Evolutionary conservation across 2,888 invertebrate genomes (phyloP).

Genomic region (Cacoxenus indagator): DNA sequence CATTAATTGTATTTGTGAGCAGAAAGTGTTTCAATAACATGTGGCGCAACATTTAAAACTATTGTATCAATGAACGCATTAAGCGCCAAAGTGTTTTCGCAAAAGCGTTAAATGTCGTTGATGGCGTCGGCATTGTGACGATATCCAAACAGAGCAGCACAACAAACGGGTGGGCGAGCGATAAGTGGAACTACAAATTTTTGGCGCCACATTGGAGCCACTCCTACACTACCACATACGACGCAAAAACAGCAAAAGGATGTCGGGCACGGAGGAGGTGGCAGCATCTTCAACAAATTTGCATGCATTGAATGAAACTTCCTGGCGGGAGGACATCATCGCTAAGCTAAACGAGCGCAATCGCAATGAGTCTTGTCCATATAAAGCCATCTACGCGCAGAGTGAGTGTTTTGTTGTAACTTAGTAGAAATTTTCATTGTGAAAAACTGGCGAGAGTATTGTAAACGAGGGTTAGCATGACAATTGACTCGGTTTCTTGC

Average conservation of each 20-base stretch:
- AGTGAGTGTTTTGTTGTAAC: constrained; percentile 77
- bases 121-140: background rate
- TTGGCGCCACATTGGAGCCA: background rate
- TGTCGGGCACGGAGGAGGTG: background rate
- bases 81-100: background rate
- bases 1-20: background rate
- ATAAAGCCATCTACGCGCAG: constrained; percentile 84
- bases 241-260: background rate
- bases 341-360: constrained; percentile 81
- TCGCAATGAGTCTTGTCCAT: constrained; percentile 80
- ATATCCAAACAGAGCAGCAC: background rate
- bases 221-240: background rate
- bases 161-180: background rate
- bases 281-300: background rate
- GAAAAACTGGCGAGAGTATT: too few relatives aligned
- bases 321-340: constrained; percentile 82
- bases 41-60: background rate
- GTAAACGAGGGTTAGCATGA: too few relatives aligned
- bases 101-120: background rate
- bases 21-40: background rate
- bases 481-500: background rate
- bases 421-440: too few relatives aligned
- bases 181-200: background rate
- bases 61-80: background rate
- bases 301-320: constrained; percentile 48